Conservation (phyloP, 2,113 vertebrate genomes). For the Hippocampus mohnikei region DNA sequence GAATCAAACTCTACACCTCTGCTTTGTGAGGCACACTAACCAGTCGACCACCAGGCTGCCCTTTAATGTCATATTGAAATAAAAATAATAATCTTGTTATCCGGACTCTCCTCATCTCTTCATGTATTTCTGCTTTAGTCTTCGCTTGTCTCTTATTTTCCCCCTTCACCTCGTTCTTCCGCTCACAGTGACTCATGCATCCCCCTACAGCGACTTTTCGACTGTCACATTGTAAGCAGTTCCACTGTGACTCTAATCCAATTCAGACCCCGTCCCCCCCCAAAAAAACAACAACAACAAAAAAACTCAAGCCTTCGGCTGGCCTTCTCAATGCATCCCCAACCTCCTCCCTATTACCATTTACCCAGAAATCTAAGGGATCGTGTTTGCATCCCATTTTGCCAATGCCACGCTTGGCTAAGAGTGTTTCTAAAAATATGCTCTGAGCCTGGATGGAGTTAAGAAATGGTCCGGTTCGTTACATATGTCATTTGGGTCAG, state of each 20-base stretch:
- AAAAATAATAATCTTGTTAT: constrained; percentile 10
- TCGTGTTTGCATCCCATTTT: constrained; percentile 24
- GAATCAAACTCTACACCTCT: too few species aligned
- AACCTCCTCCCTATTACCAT: constrained; percentile 23
- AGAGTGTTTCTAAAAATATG: constrained; percentile 34
- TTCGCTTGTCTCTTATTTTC: constrained; percentile 10
- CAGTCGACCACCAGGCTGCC: too few species aligned
- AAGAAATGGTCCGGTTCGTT: background rate
- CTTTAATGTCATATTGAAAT: background rate
- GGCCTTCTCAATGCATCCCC: constrained; percentile 50
- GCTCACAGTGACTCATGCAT: constrained; percentile 46
- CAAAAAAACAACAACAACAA: too few species aligned
- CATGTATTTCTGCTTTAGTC: constrained; percentile 23
- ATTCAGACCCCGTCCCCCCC: constrained; percentile 54
- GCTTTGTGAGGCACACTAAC: too few species aligned
- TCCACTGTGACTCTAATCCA: constrained; percentile 54
- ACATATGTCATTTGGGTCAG: constrained; percentile 13
- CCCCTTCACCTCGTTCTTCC: constrained; percentile 12
- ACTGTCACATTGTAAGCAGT: constrained; percentile 53
- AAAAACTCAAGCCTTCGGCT: constrained; percentile 44
- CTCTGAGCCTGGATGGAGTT: constrained; percentile 5
- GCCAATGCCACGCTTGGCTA: background rate
- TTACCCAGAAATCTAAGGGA: constrained; percentile 39
- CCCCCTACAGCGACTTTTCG: constrained; percentile 47
- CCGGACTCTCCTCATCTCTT: constrained; percentile 24